Base-by-base conservation (phyloP, 2,113 vertebrate genomes). In the Australoheros scitulus region DNA sequence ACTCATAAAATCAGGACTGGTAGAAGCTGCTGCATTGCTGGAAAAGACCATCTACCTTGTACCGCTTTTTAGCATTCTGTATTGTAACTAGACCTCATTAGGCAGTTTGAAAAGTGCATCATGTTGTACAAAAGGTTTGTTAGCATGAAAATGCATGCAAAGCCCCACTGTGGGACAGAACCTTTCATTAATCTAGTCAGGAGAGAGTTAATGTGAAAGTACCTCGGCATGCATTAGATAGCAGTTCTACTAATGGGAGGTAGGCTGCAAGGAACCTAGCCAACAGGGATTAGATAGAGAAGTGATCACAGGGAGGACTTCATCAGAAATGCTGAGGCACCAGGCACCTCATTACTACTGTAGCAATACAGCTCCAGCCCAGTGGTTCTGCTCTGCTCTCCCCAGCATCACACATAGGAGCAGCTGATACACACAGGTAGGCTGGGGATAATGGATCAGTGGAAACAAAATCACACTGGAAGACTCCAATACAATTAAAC, bases 301-400 rank as follows among this genome's bases (percentile, higher is more conserved):
- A 90, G 86, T 87, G 94, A 94, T 94, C 93, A 95, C 87, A 93
- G 89, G 87, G 77, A 91, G 85, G 92, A 88, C 91, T 93, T 93
- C 90, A 93, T 94, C 91, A 91, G 85, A 91, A 93, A 92, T 87
- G 91, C 93, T 84, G 84, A 93, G 82, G 90, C 88, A 92, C 92
- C 84, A 90, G 89, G 89, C 89, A 89, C 87, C 92, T 93, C 92
- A 93, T 95, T 95, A 93, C 88, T 61, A 89, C 88, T 80, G 85
- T 79, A 87, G 91, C 77, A 89, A 87, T 79, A 70, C 78, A 80
- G 86, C 85, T 65, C 74, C 76, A 87, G 88, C 83, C 65, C 88
- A 89, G 76, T 79, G 87, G 77, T 88, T 88, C 79, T 36, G 61
- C 80, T 79, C 76, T 81, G 52, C 81, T 87, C 81, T 85, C 50